Conservation (phyloP, 2,113 vertebrate genomes). For the Etheostoma spectabile region DNA sequence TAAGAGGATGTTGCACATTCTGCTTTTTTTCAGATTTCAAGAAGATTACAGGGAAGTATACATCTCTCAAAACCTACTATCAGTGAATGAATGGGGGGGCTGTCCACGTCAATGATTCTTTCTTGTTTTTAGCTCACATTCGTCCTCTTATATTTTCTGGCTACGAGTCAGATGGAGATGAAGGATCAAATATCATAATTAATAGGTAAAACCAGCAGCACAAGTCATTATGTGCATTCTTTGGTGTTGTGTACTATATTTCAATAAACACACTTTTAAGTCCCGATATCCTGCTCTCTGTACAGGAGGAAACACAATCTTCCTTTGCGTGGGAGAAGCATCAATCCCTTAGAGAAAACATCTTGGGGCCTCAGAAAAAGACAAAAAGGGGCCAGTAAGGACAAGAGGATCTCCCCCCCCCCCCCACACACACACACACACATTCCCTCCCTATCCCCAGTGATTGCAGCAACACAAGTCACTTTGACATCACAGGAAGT, state of each 20-base stretch:
- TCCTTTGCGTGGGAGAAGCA: conserved; percentile 76
- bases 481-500: conserved; percentile 83
- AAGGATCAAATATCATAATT: conserved; percentile 35
- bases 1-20: conserved; percentile 4
- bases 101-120: conserved; percentile 54
- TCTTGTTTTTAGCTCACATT: conserved; percentile 60
- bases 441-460: conserved; percentile 49
- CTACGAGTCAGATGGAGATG: conserved; percentile 23
- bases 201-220: conserved; percentile 31
- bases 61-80: conserved; percentile 60
- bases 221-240: conserved; percentile 21
- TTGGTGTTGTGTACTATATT: conserved; percentile 2
- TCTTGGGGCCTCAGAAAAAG: conserved; percentile 68
- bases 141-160: conserved; percentile 49
- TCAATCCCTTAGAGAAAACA: conserved; percentile 72
- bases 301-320: conserved; percentile 62
- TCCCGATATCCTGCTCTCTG: conserved; percentile 67
- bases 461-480: conserved; percentile 67
- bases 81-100: conserved; percentile 19
- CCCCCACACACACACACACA: not conserved
- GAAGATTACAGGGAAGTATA: conserved; percentile 59
- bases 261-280: conserved; percentile 42
- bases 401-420: conserved; percentile 58
- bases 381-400: conserved; percentile 52
- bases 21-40: conserved; percentile 56